Conservation (phyloP, 2,888 invertebrate species). For the Philaethria dido region DNA sequence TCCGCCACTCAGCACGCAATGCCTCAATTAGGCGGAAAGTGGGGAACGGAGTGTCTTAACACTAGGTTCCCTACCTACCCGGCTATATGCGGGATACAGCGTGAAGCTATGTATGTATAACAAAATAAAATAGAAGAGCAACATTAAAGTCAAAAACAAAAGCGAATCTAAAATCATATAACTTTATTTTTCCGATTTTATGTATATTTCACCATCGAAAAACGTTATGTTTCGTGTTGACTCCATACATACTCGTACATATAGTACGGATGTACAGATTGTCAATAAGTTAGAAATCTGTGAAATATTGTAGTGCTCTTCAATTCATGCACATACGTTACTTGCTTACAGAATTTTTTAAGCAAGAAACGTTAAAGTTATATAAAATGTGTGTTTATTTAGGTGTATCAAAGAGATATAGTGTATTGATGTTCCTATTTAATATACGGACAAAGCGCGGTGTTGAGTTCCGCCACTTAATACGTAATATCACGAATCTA, state of each 20-base stretch:
- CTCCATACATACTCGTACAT: background rate
- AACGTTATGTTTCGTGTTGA: background rate
- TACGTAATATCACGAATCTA: too few relatives aligned
- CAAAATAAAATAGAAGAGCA: background rate
- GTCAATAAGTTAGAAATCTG: conserved; percentile 17
- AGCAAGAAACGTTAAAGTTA: background rate
- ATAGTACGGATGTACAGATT: background rate
- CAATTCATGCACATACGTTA: conserved; percentile 17
- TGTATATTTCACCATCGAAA: background rate
- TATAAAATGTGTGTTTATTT: background rate
- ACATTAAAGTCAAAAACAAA: background rate
- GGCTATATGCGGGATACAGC: too few relatives aligned
- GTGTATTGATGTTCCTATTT: background rate
- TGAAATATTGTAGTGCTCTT: conserved; percentile 15
- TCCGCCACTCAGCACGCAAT: too few relatives aligned
- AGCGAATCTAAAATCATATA: background rate
- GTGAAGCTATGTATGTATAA: too few relatives aligned
- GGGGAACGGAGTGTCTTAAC: too few relatives aligned
- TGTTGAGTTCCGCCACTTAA: too few relatives aligned
- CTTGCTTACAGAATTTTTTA: background rate
- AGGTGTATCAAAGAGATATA: background rate
- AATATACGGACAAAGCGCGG: background rate
- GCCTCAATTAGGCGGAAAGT: too few relatives aligned
- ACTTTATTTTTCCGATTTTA: background rate
- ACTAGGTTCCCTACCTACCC: too few relatives aligned